These are phyloP conservation scores for Drosophila varians DNA, from an alignment of 1,140 invertebrate genomes.

Conservation along the genomic window DNA sequence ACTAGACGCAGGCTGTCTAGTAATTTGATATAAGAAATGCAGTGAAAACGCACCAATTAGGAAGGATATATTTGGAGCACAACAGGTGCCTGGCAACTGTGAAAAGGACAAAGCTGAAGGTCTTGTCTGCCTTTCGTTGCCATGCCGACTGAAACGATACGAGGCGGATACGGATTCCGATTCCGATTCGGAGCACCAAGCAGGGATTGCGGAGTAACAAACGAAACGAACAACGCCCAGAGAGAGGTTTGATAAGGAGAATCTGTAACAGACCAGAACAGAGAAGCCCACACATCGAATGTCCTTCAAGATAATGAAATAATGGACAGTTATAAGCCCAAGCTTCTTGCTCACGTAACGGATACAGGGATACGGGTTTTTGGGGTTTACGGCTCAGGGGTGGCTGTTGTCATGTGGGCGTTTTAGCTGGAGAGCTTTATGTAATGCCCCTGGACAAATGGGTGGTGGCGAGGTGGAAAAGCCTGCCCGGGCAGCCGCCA, in stretches of 20 bases:
- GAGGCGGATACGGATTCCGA: not conserved
- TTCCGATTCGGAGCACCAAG: not conserved
- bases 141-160: constrained; percentile 46
- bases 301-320: constrained; percentile 73
- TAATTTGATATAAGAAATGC: too few species aligned
- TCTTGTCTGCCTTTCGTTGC: constrained; percentile 44
- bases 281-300: constrained; percentile 46
- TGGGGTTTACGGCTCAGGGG: constrained; percentile 13
- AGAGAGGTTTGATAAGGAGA: constrained; percentile 39
- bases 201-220: not conserved
- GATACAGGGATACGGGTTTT: constrained; percentile 20
- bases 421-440: constrained; percentile 53
- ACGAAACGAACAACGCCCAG: constrained; percentile 37
- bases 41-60: constrained; percentile 1
- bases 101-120: constrained; percentile 78
- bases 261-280: constrained; percentile 6
- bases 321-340: constrained; percentile 43
- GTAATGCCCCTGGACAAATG: constrained; percentile 44
- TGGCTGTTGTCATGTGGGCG: constrained; percentile 37
- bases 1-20: too few species aligned
- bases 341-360: constrained; percentile 38
- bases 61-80: constrained; percentile 28
- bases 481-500: constrained; percentile 52
- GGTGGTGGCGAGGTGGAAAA: constrained; percentile 29
- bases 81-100: constrained; percentile 80